These are phyloP conservation scores for Tetranychus truncatus DNA, from an alignment of 2,888 invertebrate species.

Conservation along the genomic window DNA sequence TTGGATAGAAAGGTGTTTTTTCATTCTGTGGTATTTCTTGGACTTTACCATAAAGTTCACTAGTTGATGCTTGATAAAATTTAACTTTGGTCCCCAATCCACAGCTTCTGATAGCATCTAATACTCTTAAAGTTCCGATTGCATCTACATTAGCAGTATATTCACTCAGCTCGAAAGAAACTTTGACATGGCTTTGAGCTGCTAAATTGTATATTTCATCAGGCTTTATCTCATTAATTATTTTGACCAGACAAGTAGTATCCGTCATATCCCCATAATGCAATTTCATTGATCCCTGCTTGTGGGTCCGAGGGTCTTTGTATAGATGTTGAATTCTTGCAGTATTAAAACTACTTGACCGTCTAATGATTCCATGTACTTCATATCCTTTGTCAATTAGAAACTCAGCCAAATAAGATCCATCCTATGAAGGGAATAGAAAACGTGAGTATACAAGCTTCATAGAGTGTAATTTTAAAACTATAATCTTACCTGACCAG, in stretches of 20 bases:
- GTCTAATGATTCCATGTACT: constrained; percentile 80
- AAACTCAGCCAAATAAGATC: constrained; percentile 88
- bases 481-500: constrained; percentile 62
- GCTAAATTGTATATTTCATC: constrained; percentile 93
- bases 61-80: constrained; percentile 91
- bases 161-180: constrained; percentile 91
- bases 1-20: constrained; percentile 82
- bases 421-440: constrained; percentile 50
- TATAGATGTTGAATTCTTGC: constrained; percentile 88
- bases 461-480: background rate
- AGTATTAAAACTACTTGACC: constrained; percentile 92
- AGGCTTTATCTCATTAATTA: constrained; percentile 58
- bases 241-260: constrained; percentile 75
- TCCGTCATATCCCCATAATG: constrained; percentile 99
- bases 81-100: constrained; percentile 57
- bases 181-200: constrained; percentile 95
- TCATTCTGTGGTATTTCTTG: constrained; percentile 80
- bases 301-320: constrained; percentile 68
- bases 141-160: constrained; percentile 97
- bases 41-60: constrained; percentile 83
- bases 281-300: constrained; percentile 55
- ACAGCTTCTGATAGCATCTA: constrained; percentile 79
- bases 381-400: constrained; percentile 75
- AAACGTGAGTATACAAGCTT: background rate
- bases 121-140: constrained; percentile 68